phyloP scores from a whole-genome alignment of 1,140 invertebrate species.

The Triops cancriformis region DNA sequence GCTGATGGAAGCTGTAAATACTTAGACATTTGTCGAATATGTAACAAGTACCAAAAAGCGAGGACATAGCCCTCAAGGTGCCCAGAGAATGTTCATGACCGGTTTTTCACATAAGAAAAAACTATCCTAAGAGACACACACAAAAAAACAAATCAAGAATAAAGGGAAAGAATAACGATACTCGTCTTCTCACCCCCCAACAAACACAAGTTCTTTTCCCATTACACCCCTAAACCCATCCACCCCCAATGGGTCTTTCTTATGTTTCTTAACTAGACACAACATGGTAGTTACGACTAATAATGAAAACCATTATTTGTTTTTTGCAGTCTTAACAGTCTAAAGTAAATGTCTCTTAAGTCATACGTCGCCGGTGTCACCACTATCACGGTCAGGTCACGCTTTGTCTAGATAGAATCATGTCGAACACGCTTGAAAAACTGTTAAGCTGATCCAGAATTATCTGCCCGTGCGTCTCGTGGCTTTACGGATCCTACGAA shows the following conservation, averaged over 20 bases:
- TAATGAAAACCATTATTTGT: background rate
- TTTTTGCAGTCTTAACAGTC: slow-evolving; percentile 1
- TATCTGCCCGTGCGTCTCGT: slow-evolving; percentile 4
- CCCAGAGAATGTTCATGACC: slow-evolving; percentile 12
- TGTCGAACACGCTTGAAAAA: background rate
- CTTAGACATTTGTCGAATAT: slow-evolving; percentile 13
- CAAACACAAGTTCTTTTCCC: background rate
- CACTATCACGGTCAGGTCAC: background rate
- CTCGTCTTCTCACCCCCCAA: background rate
- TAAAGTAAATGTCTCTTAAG: background rate
- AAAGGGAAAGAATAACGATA: background rate
- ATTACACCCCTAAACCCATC: background rate
- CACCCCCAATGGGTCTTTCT: background rate
- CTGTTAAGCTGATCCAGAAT: background rate
- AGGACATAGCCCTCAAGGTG: slow-evolving; percentile 12
- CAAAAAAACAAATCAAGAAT: background rate
- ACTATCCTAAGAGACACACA: background rate
- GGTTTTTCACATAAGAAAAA: background rate
- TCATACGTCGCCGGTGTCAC: background rate
- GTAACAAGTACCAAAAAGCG: slow-evolving; percentile 3
- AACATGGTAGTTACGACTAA: background rate
- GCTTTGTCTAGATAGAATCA: background rate
- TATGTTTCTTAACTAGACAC: background rate
- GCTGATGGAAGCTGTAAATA: slow-evolving; percentile 1
- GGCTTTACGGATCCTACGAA: background rate